Conservation (phyloP, 2,888 invertebrate species). For the Mylabris sibirica region DNA sequence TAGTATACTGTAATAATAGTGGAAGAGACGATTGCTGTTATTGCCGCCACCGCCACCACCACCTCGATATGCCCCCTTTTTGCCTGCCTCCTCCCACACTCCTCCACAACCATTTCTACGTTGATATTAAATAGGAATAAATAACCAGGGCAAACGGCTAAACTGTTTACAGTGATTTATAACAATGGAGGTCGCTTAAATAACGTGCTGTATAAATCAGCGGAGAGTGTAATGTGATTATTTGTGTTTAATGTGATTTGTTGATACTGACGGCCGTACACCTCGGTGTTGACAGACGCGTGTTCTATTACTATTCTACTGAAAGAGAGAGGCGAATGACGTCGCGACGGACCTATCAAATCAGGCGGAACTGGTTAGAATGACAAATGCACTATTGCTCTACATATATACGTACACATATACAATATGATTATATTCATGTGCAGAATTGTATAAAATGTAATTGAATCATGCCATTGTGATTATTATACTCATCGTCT, state of each 20-base stretch:
- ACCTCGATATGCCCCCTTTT: too few species aligned
- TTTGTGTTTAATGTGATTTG: conserved; percentile 63
- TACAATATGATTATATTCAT: conserved; percentile 53
- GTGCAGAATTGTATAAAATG: conserved; percentile 62
- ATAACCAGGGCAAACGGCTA: conserved; percentile 41
- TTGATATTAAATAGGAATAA: conserved; percentile 47
- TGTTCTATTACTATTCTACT: conserved; percentile 63
- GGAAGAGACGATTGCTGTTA: conserved; percentile 7
- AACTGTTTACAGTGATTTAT: conserved; percentile 50
- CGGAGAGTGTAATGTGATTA: conserved; percentile 62
- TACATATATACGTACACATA: conserved; percentile 39
- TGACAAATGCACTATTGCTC: conserved; percentile 61
- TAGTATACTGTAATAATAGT: neutral
- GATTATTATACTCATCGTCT: conserved; percentile 55
- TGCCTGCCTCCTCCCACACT: neutral
- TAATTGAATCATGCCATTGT: conserved; percentile 60
- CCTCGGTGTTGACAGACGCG: conserved; percentile 63
- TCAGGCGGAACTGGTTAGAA: conserved; percentile 59
- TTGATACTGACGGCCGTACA: conserved; percentile 59
- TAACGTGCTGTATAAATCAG: conserved; percentile 61
- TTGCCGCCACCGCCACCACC: neutral
- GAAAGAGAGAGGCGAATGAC: conserved; percentile 29
- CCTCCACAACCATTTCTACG: conserved; percentile 20
- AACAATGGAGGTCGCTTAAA: conserved; percentile 56
- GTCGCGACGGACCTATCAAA: conserved; percentile 60